phyloP scores from a whole-genome alignment of 2,797 vertebrate species.

The Oreochromis mossambicus region DNA sequence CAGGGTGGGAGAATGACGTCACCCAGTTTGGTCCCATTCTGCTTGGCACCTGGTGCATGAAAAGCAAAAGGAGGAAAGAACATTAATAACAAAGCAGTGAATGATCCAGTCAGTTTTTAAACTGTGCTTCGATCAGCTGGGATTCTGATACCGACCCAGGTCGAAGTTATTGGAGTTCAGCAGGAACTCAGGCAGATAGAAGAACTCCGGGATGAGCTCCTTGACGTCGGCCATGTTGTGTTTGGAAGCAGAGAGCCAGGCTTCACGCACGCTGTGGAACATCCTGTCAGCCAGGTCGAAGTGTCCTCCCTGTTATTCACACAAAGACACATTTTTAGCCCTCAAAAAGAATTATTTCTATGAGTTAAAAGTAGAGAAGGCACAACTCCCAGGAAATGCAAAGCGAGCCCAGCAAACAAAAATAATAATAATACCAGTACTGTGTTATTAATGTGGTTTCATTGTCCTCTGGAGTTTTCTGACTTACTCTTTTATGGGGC shows the following conservation, averaged over 20 bases:
- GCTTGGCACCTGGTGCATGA: conserved; percentile 84
- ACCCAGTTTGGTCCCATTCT: conserved; percentile 93
- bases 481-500: background rate
- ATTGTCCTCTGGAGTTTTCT: background rate
- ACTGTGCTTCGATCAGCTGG: background rate
- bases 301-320: conserved; percentile 86
- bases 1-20: conserved; percentile 94
- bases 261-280: conserved; percentile 97
- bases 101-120: background rate
- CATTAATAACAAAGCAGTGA: background rate
- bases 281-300: conserved; percentile 98
- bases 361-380: accelerated
- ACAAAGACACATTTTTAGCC: background rate
- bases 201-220: conserved; percentile 98
- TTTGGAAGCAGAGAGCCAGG: conserved; percentile 95
- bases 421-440: background rate
- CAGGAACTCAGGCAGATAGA: conserved; percentile 95
- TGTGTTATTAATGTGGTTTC: background rate
- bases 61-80: background rate
- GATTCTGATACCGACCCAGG: conserved; percentile 75
- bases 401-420: accelerated
- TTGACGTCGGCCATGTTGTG: conserved; percentile 99
- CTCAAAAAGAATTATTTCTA: accelerated
- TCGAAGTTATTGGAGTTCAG: conserved; percentile 99
- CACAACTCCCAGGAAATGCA: accelerated